These are phyloP conservation scores for Bombus sibiricus DNA, from an alignment of 1,140 invertebrate species.

Conservation along the genomic window DNA sequence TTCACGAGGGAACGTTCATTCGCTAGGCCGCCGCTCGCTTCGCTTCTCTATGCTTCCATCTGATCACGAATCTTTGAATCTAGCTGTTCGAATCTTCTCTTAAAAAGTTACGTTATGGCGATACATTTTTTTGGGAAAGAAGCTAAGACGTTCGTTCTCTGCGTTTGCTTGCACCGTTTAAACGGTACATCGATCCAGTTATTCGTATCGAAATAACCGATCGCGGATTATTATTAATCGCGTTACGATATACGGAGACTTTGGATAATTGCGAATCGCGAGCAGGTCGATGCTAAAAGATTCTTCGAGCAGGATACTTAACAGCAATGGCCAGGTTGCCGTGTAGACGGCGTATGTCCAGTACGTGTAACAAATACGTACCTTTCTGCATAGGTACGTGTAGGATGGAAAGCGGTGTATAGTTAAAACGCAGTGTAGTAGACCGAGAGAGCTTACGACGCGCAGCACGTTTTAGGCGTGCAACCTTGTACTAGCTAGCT, in stretches of 20 bases:
- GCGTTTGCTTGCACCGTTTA: background rate
- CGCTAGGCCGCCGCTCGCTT: background rate
- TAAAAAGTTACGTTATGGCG: background rate
- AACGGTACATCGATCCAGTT: background rate
- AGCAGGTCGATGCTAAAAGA: constrained; percentile 3
- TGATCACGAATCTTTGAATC: constrained; percentile 26
- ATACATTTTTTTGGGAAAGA: too few species aligned
- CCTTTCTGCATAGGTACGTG: background rate
- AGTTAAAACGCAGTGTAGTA: constrained; percentile 36
- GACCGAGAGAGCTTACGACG: constrained; percentile 26
- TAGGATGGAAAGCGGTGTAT: background rate
- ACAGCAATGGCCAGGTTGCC: background rate
- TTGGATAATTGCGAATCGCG: background rate
- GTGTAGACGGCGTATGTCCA: too few species aligned
- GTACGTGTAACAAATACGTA: background rate
- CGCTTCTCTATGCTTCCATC: constrained; percentile 3
- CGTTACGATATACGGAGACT: background rate
- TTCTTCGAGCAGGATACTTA: constrained; percentile 7
- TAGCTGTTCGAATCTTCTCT: too few species aligned
- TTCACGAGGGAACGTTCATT: background rate
- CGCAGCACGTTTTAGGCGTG: constrained; percentile 38
- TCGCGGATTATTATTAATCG: background rate
- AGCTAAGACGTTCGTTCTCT: too few species aligned
- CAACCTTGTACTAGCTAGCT: constrained; percentile 41
- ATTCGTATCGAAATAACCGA: background rate